phyloP scores from a whole-genome alignment of 2,888 invertebrate genomes.

The Drosophila austrosaltans region DNA sequence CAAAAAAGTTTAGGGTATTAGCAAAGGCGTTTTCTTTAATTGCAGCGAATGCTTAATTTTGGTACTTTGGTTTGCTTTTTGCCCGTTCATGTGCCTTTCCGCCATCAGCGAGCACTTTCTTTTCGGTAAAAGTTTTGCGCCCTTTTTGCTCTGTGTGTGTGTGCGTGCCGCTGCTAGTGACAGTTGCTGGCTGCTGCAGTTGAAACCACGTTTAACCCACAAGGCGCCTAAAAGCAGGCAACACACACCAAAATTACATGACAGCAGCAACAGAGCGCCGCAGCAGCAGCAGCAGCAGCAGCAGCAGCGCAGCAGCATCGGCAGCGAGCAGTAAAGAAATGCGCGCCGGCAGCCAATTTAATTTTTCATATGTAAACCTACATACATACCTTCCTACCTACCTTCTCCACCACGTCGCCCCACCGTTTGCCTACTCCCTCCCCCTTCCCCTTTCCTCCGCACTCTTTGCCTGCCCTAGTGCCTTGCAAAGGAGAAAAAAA shows the following conservation, averaged over 20 bases:
- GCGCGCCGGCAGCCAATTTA: slow-evolving; percentile 53
- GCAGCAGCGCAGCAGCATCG: slow-evolving; percentile 2
- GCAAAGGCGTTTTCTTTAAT: background rate
- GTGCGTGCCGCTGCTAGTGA: slow-evolving; percentile 40
- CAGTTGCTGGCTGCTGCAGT: slow-evolving; percentile 38
- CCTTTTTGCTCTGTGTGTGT: slow-evolving; percentile 39
- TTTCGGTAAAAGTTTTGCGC: slow-evolving; percentile 51
- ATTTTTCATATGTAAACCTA: slow-evolving; percentile 53
- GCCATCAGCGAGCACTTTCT: slow-evolving; percentile 35
- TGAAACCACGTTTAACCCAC: slow-evolving; percentile 20
- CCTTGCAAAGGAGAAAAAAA: slow-evolving; percentile 15
- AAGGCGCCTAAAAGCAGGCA: slow-evolving; percentile 27
- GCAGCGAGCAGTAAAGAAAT: background rate
- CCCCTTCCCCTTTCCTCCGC: background rate
- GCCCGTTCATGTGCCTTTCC: slow-evolving; percentile 25
- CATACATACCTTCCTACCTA: background rate
- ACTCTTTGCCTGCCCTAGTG: background rate
- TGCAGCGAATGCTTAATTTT: slow-evolving; percentile 20
- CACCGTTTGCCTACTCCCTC: background rate
- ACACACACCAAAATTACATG: slow-evolving; percentile 7
- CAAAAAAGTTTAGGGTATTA: background rate
- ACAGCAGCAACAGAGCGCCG: slow-evolving; percentile 2
- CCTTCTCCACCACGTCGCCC: background rate
- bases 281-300: background rate
- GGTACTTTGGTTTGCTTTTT: slow-evolving; percentile 45